Base-by-base conservation (phyloP, 2,113 vertebrate genomes). In the Drymodes brunneopygia region DNA sequence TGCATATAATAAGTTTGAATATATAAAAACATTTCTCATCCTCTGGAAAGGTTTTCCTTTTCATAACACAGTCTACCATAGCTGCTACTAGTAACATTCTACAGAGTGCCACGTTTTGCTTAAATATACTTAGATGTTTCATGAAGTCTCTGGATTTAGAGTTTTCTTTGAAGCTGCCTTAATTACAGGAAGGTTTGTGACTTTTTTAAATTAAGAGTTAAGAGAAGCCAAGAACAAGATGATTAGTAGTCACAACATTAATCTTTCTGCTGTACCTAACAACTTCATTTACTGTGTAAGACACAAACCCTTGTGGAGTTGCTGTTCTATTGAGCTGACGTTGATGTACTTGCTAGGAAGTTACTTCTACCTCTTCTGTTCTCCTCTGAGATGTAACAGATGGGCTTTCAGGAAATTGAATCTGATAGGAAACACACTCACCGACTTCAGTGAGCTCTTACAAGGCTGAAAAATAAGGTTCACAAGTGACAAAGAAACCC, bases 251-350 rank as follows among this genome's bases (percentile, higher is more conserved):
- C 88, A 81, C 44, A 83, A 73, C 56, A 92, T 84, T 78, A 88
- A 92, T 91, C 69, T 78, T 84, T 65, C 47, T 54, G 27, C 72
- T 74, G 51, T 83, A 83, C 10, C 51, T 81, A 90, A 69, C 58
- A 82, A 80, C 82, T 90, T 83, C 40, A 97, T 86, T 88, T 88
- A 74, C 19, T 25, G 5, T 36, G 51, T 81, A 92, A 96, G 69
- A 81, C 51, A 62, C 51, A 92, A 88, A 51, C 51, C 69, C 72
- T 47, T 71, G 38, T 47, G 77, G 72, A 92, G 29, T 33, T 91
- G 80, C 74, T 88, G 53, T 90, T 92, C 80, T 70, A 44, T 47
- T 36, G 72, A 88, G 65, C 42, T 84, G 67, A 94, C 50, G 27
- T 54, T 85, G 47, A 86, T 78, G 35, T 36, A 93, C 86, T 83